Base-by-base conservation (phyloP, 2,113 vertebrate genomes). In the Coptodon rendalli region DNA sequence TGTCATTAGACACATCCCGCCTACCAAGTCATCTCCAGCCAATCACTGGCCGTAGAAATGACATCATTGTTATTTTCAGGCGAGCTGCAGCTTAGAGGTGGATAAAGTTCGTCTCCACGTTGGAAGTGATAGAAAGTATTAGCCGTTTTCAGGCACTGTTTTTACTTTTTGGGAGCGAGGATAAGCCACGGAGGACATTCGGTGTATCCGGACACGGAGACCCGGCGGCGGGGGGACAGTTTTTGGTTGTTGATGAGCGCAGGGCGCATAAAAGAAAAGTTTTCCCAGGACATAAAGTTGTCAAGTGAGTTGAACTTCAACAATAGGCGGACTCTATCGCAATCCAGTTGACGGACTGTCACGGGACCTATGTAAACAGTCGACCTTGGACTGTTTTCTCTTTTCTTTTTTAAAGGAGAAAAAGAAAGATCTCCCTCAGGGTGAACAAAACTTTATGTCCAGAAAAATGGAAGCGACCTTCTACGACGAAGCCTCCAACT, bases 31-130 rank as follows among this genome's bases (percentile, higher is more conserved):
- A 76, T 88, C 57, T 83, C 89, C 83, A 93, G 95, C 98, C 98
- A 98, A 98, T 98, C 93, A 93, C 91, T 92, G 94, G 86, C 93
- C 89, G 93, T 95, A 94, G 94, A 97, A 96, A 97, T 98, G 97
- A 99, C 98, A 98, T 99, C 98, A 99, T 98, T 97, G 97, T 98
- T 99, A 98, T 99, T 99, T 98, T 98, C 97, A 97, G 98, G 96
- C 92, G 95, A 96, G 97, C 96, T 97, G 95, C 96, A 97, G 97
- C 97, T 96, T 96, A 93, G 95, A 95, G 94, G 94, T 97, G 97
- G 97, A 98, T 98, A 99, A 99, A 98, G 97, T 98, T 97, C 97
- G 96, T 97, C 97, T 97, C 94, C 97, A 94, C 96, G 97, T 97
- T 97, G 98, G 96, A 97, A 97, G 97, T 92, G 96, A 97, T 96